Base-by-base conservation (phyloP, 1,140 invertebrate species). In the Brachionus plicatilis region DNA sequence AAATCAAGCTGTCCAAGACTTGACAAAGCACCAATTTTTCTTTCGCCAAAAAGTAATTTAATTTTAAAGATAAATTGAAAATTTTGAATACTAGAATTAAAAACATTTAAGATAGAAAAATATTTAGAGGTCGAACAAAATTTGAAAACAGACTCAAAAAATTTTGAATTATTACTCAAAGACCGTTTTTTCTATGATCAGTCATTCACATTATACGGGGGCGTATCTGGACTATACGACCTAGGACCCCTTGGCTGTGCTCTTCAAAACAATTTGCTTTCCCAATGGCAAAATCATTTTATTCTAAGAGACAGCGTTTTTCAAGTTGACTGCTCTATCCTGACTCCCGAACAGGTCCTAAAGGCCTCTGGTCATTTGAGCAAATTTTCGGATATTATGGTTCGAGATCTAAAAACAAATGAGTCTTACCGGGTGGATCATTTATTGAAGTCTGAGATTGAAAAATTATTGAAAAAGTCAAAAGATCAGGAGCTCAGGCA, bases 381-480 rank as follows among this genome's bases (percentile, higher is more conserved):
- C 53, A 66, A 68, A 83, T 83, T 83, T 27, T 37, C 82, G 5
- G 82, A 83, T 70, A 53, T 83, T 17, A 70, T 83, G 65, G 65
- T 83, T 4, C 12, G 33, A 37, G 82, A 83, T 47, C 7, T 33
- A 20, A 17, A 47, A 47, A 83, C 60, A 27, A 60, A 60, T 17
- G 82, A 83, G 29, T 41, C 60, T 9, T 83, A 56, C 45, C 41
- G 82, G 47, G 82, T 60, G 41, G 82, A 83, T 83, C 82, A 83
- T 45, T 70, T 83, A 14, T 14, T 83, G 3, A 94, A 94, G 87
- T 86, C 87, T 43, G 87, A 89, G 76, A 87, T 90, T 27, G 85
- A 86, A 75, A 84, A 86, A 27, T 50, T 90, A 6, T 33, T 90
- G 20, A 88, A 89, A 37, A 86, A 84, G 70, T 88, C 89, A 86